These are phyloP conservation scores for Philopedon plagiatum DNA, from an alignment of 2,888 invertebrate species.

Conservation along the genomic window DNA sequence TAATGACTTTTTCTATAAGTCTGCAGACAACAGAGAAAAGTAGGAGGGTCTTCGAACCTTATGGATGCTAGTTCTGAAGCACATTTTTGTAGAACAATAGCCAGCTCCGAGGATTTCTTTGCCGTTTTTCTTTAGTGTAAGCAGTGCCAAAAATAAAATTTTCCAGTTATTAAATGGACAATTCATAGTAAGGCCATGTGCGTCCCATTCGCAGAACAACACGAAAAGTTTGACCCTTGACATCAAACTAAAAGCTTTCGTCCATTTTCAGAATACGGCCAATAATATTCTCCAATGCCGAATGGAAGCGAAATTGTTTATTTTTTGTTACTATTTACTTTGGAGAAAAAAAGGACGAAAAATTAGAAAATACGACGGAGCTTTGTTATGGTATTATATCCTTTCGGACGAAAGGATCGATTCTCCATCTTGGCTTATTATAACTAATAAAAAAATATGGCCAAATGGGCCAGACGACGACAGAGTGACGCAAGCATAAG, in stretches of 20 bases:
- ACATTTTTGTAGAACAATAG: too few relatives aligned
- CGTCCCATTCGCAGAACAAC: not conserved
- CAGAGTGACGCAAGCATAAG: too few relatives aligned
- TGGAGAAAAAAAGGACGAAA: conserved; percentile 1
- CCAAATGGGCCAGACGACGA: too few relatives aligned
- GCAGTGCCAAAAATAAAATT: too few relatives aligned
- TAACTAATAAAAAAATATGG: too few relatives aligned
- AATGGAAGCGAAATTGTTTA: not conserved
- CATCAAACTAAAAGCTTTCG: conserved; percentile 2
- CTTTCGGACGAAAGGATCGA: not conserved
- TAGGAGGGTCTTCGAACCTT: too few relatives aligned
- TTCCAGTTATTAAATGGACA: too few relatives aligned
- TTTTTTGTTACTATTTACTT: conserved; percentile 5
- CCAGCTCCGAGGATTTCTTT: too few relatives aligned
- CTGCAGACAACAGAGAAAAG: too few relatives aligned
- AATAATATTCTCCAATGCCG: not conserved
- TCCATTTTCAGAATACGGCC: not conserved
- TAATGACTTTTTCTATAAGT: too few relatives aligned
- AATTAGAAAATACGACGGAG: not conserved
- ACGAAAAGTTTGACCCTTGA: not conserved
- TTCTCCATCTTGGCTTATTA: not conserved
- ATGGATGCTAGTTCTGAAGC: too few relatives aligned
- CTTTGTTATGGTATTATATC: not conserved
- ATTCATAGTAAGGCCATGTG: not conserved
- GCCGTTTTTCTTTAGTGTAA: too few relatives aligned